A percentile compares a stretch with the other conserved stretches of the same genome.
Evolutionary conservation across 2,113 vertebrate species (phyloP).

Genomic region (Microtus pennsylvanicus): DNA sequence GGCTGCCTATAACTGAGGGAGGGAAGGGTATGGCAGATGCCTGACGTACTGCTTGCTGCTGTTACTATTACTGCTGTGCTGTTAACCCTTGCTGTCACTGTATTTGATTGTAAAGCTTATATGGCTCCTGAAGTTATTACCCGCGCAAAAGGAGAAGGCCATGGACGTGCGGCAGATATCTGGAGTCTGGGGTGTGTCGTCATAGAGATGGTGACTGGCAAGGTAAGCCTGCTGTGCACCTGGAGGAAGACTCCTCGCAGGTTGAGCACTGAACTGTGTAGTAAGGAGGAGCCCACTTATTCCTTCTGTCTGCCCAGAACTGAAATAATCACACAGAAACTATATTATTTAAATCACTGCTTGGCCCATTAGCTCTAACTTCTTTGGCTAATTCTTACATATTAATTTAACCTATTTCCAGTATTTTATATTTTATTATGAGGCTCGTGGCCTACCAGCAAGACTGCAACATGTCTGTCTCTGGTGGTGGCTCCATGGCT

Average conservation of each 20-base stretch:
- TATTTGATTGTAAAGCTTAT: conserved; percentile 90
- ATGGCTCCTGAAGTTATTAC: conserved; percentile 99
- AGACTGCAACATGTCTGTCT: too few relatives aligned
- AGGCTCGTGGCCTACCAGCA: too few relatives aligned
- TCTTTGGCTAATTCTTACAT: too few relatives aligned
- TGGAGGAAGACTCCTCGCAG: accelerated
- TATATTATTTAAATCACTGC: too few relatives aligned
- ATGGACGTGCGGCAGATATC: conserved; percentile 97
- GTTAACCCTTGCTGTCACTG: accelerated
- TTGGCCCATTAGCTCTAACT: too few relatives aligned
- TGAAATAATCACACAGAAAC: too few relatives aligned
- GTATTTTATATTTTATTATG: too few relatives aligned
- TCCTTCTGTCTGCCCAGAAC: too few relatives aligned
- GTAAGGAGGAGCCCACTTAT: too few relatives aligned
- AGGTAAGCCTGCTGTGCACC: conserved; percentile 87
- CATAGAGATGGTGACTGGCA: conserved; percentile 99
- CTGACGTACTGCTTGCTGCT: neutral
- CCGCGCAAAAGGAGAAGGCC: conserved; percentile 98
- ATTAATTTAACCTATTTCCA: too few relatives aligned
- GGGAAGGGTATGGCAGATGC: neutral
- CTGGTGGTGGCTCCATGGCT: too few relatives aligned
- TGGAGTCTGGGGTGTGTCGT: conserved; percentile 99
- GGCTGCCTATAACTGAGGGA: neutral
- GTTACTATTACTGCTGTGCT: neutral
- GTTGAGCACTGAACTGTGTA: neutral